Base-by-base conservation (phyloP, 2,797 vertebrate species). In the Pseudochromis fuscus region DNA sequence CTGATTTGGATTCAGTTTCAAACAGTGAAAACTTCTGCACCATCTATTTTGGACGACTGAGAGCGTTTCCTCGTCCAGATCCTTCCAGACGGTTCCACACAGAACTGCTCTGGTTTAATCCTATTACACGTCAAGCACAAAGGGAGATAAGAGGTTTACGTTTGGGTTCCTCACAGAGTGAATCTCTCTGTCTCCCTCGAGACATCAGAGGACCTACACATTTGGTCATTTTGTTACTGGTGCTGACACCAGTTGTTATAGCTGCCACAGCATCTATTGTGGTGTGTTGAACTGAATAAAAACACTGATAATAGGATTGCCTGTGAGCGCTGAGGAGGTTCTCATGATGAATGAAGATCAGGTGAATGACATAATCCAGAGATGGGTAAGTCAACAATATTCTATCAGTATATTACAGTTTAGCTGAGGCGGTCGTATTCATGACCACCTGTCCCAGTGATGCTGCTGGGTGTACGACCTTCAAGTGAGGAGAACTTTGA, bases 351-450 rank as follows among this genome's bases (percentile, higher is more conserved):
- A 94, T 51, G 89, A 93, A 81, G 93, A 95, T 66, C 94, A 96
- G 79, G 90, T 96, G 91, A 92, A 95, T 31, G 92, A 92, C 30
- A 75, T 96, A 81, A 93, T 98, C 91, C 93, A 94, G 80, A 95
- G 92, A 97, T 97, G 97, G 18, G 97, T 98, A 93, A 96, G 97
- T 96, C 83, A 74, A 51, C 60, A 24, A 25, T 51, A 57, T 72
- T 70, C 2, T 50, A 8, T 27, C 21, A 30, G 19, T 60, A 15
- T 8, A 49, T 66, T 45, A 50, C 1, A 38, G 16, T 28, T 66
- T 13, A 81, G 23, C 56, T 37, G 44, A 72, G 42, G 21, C 13
- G 38, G 16, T 21, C 12, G 3, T 9, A 5, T 35, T 64, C n/a
- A n/a, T 28, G 7, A 35, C 12, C 15, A 25, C 1, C 7, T 59